A percentile compares a stretch with the other conserved stretches of the same genome.
These are phyloP conservation scores for Latrodectus geometricus DNA, from an alignment of 1,140 invertebrate genomes.

Conservation along the genomic window DNA sequence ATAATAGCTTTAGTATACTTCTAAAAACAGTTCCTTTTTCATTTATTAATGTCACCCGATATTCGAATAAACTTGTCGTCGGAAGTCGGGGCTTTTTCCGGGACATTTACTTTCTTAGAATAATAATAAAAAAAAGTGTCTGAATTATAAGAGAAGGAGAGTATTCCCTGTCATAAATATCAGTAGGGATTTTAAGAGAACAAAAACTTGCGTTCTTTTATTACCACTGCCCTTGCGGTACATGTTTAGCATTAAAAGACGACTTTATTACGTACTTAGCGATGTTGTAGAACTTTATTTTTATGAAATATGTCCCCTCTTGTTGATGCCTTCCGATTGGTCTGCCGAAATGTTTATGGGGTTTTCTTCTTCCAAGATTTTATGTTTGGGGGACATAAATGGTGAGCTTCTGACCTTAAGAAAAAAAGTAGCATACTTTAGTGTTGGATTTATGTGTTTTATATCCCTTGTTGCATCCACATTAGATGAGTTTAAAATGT, in stretches of 20 bases:
- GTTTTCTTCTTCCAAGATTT: conserved; percentile 17
- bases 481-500: too few relatives aligned
- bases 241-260: conserved; percentile 24
- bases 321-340: conserved; percentile 26
- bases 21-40: not conserved
- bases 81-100: not conserved
- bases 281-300: conserved; percentile 45
- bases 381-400: conserved; percentile 20
- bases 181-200: not conserved
- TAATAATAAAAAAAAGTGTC: too few relatives aligned
- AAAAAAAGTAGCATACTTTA: not conserved
- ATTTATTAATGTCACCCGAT: conserved; percentile 32
- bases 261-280: conserved; percentile 35
- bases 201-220: conserved; percentile 19
- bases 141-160: too few relatives aligned
- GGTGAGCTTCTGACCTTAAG: not conserved
- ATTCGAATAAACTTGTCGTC: not conserved
- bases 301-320: conserved; percentile 34
- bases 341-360: conserved; percentile 17
- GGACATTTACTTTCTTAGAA: conserved; percentile 8
- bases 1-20: too few relatives aligned
- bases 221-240: not conserved
- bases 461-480: too few relatives aligned
- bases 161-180: conserved; percentile 4
- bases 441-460: not conserved